Evolutionary conservation across 2,888 invertebrate species (phyloP).

Genomic region (Phania funesta): DNA sequence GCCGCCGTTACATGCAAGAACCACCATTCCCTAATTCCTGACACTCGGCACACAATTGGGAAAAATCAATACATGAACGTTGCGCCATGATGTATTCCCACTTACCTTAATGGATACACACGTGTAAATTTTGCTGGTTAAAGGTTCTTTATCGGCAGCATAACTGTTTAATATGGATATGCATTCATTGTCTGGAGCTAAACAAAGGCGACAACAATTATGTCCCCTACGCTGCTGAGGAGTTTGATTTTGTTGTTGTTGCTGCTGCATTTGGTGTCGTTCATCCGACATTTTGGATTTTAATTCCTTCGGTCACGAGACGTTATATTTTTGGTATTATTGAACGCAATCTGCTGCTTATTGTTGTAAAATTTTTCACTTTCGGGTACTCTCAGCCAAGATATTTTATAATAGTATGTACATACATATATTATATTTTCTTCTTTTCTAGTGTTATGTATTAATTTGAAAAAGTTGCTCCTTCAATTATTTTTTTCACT

Average conservation of each 20-base stretch:
- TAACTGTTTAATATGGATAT: conserved; percentile 80
- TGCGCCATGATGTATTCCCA: conserved; percentile 51
- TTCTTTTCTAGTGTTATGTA: conserved; percentile 60
- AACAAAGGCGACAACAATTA: conserved; percentile 80
- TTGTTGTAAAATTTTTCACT: conserved; percentile 28
- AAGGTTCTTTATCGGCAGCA: conserved; percentile 80
- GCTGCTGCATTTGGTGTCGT: conserved; percentile 59
- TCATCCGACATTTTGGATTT: conserved; percentile 69
- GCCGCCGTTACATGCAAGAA: conserved; percentile 10
- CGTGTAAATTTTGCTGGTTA: conserved; percentile 79
- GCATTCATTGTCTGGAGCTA: conserved; percentile 80
- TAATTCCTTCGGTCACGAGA: conserved; percentile 51
- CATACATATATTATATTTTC: not conserved
- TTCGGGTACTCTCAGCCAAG: conserved; percentile 28
- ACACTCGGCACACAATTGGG: conserved; percentile 12
- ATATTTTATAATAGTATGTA: conserved; percentile 5
- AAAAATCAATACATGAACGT: conserved; percentile 38
- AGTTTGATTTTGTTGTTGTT: conserved; percentile 68
- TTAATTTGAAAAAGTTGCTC: conserved; percentile 39
- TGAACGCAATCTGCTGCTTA: conserved; percentile 45
- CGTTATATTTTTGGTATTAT: conserved; percentile 26
- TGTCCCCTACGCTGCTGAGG: conserved; percentile 71
- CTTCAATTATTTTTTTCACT: conserved; percentile 46
- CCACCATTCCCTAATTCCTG: conserved; percentile 43
- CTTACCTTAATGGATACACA: conserved; percentile 81